Percentiles rank a stretch among this genome's conserved stretches.
These are phyloP conservation scores for Rhodinocichla rosea DNA, from an alignment of 2,113 vertebrate species.

Conservation along the genomic window DNA sequence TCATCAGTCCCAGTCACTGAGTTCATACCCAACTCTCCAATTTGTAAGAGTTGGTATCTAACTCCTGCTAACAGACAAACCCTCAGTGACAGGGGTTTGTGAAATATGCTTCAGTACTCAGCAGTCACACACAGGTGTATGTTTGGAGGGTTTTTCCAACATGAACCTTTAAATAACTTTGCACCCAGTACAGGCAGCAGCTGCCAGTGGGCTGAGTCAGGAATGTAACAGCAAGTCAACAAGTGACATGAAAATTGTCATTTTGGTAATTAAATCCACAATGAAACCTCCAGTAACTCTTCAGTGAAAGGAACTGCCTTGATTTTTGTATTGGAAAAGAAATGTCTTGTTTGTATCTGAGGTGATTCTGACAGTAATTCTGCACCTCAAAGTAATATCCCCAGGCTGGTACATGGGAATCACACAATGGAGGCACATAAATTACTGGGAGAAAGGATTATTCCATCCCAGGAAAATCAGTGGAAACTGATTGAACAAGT, in stretches of 20 bases:
- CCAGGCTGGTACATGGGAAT: neutral
- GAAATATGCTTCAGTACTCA: rapidly evolving
- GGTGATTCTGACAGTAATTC: neutral
- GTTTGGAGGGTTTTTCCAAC: neutral
- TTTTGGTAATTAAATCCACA: neutral
- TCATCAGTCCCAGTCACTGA: neutral
- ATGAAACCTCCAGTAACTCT: neutral
- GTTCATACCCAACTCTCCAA: neutral
- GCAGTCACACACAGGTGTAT: neutral
- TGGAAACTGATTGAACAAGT: neutral
- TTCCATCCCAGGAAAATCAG: neutral
- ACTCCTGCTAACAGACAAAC: neutral
- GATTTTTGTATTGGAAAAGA: neutral
- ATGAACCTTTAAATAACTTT: neutral
- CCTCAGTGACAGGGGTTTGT: neutral
- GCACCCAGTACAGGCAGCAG: neutral
- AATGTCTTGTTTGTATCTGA: neutral
- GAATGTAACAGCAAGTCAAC: neutral
- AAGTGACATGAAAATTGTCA: neutral
- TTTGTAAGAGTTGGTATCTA: neutral
- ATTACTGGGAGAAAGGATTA: neutral
- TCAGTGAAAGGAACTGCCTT: neutral
- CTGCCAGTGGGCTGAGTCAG: neutral
- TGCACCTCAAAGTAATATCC: neutral
- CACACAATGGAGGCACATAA: rapidly evolving